Evolutionary conservation across 2,888 invertebrate genomes (phyloP).

Genomic region (Aplocera efformata): DNA sequence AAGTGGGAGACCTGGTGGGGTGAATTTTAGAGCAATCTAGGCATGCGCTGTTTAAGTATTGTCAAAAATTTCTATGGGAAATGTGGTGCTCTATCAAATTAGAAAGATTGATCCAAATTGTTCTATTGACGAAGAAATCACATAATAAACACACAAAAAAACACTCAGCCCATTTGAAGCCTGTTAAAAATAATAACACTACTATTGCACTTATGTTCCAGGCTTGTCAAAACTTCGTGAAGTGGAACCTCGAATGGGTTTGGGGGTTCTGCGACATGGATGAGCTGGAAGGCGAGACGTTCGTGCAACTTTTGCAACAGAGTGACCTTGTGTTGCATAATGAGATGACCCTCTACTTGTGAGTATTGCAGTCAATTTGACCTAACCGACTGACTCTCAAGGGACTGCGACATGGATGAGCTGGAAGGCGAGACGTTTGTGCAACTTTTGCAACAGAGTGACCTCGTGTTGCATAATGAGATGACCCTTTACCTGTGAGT

Average conservation of each 20-base stretch:
- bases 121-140: no score
- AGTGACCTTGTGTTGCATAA: slow-evolving; percentile 93
- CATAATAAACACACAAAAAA: no score
- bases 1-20: no score
- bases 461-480: slow-evolving; percentile 94
- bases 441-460: slow-evolving; percentile 89
- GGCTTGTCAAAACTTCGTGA: slow-evolving; percentile 90
- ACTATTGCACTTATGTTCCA: slow-evolving; percentile 39
- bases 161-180: no score
- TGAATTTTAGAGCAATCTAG: no score
- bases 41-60: no score
- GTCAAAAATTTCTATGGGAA: no score
- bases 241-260: slow-evolving; percentile 94
- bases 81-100: no score
- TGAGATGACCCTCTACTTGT: slow-evolving; percentile 91
- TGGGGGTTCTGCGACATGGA: slow-evolving; percentile 88
- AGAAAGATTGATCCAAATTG: no score
- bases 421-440: slow-evolving; percentile 90
- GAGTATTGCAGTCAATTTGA: no score
- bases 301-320: slow-evolving; percentile 88
- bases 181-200: no score
- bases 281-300: slow-evolving; percentile 89
- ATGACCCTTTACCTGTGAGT: slow-evolving; percentile 54
- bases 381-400: slow-evolving; percentile 89
- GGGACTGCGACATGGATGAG: slow-evolving; percentile 87